These are phyloP conservation scores for Sciurus vulgaris DNA, from an alignment of 2,797 vertebrate species.

Conservation along the genomic window DNA sequence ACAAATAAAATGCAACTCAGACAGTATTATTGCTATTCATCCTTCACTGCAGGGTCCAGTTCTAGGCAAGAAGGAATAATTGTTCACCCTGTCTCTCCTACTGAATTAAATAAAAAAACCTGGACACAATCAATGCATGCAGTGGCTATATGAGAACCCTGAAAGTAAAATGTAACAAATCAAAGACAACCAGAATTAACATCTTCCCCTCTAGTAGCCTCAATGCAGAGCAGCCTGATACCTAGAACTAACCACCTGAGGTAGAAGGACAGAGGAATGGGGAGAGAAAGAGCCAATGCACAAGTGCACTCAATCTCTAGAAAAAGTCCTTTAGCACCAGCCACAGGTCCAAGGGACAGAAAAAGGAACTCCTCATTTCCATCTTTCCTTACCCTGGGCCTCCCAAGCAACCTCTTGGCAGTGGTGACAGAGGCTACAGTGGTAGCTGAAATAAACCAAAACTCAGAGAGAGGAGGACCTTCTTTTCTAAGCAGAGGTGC, in stretches of 20 bases:
- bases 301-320: background rate
- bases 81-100: background rate
- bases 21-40: background rate
- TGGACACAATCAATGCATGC: background rate
- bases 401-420: background rate
- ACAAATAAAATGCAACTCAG: slow-evolving; percentile 28
- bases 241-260: background rate
- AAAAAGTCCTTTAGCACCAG: background rate
- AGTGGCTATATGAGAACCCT: background rate
- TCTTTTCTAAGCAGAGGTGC: background rate
- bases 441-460: background rate
- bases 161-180: background rate
- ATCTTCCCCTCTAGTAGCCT: background rate
- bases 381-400: no score
- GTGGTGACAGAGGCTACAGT: background rate
- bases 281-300: background rate
- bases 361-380: background rate
- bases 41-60: background rate
- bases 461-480: background rate
- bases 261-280: background rate
- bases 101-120: background rate
- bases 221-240: background rate
- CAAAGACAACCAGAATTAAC: background rate
- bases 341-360: no score
- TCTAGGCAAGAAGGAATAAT: background rate